These are phyloP conservation scores for Pachyseris speciosa DNA, from an alignment of 64 coral and sea anemone genomes.

Conservation along the genomic window DNA sequence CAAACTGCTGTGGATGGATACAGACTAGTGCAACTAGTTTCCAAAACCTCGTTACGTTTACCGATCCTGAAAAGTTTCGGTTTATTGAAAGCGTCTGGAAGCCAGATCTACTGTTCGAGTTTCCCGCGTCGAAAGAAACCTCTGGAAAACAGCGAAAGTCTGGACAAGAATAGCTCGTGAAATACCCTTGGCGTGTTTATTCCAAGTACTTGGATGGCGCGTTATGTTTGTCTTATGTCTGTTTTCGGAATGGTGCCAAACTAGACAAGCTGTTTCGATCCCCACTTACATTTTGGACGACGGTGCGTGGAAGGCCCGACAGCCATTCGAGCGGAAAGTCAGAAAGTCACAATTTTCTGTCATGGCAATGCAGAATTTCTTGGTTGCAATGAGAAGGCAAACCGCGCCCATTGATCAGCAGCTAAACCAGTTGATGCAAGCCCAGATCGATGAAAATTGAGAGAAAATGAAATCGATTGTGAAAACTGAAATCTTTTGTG, in stretches of 20 bases:
- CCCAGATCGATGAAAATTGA: not conserved
- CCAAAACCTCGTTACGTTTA: not conserved
- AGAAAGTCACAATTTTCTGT: not conserved
- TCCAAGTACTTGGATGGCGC: conserved; percentile 51
- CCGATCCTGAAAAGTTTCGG: conserved; percentile 13
- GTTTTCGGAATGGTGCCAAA: not conserved
- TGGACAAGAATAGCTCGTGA: conserved; percentile 30
- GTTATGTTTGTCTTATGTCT: conserved; percentile 37
- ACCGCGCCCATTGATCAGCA: conserved; percentile 3
- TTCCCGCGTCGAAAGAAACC: conserved; percentile 15
- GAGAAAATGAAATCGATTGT: conserved; percentile 14
- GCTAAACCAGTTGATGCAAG: not conserved
- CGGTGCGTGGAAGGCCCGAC: not conserved
- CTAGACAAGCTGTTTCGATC: not conserved
- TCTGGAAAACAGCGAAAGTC: conserved; percentile 23
- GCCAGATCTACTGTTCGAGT: conserved; percentile 2
- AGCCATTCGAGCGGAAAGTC: not conserved
- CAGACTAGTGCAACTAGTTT: no score
- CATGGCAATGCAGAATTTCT: conserved; percentile 2
- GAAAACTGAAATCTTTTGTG: conserved; percentile 27
- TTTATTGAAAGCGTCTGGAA: conserved; percentile 32
- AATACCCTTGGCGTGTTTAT: conserved; percentile 34
- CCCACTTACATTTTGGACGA: not conserved
- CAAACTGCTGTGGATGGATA: no score
- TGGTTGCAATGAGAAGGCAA: conserved; percentile 12